These are phyloP conservation scores for Eriosoma lanigerum DNA, from an alignment of 1,140 invertebrate species.

Conservation along the genomic window DNA sequence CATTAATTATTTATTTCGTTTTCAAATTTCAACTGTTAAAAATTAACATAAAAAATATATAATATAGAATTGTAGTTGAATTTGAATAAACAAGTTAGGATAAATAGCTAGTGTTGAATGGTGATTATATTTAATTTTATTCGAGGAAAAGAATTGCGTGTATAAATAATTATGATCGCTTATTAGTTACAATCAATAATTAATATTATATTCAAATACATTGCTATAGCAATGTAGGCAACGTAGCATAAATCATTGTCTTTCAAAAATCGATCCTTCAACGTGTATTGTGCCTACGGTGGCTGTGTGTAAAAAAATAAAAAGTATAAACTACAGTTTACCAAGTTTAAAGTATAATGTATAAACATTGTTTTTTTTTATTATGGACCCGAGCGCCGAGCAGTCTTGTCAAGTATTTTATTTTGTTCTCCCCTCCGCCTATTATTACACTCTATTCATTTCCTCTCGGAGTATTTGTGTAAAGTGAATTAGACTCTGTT, in stretches of 20 bases:
- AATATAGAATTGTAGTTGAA: too few relatives aligned
- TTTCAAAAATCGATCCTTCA: background rate
- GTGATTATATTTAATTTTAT: background rate
- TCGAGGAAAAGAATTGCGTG: background rate
- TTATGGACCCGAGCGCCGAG: background rate
- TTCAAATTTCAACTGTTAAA: too few relatives aligned
- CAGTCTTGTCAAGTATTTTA: background rate
- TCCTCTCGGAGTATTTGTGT: constrained; percentile 25
- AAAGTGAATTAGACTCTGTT: constrained; percentile 36
- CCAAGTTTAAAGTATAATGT: too few relatives aligned
- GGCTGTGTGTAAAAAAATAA: background rate
- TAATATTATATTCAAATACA: background rate
- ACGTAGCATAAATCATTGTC: too few relatives aligned
- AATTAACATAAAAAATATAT: too few relatives aligned
- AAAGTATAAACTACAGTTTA: constrained; percentile 2
- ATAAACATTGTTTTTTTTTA: constrained; percentile 12
- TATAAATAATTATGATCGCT: background rate
- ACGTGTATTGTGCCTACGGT: background rate
- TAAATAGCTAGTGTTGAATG: too few relatives aligned
- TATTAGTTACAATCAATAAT: background rate
- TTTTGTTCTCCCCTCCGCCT: background rate
- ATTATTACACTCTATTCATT: constrained; percentile 17
- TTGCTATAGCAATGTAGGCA: too few relatives aligned
- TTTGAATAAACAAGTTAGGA: too few relatives aligned
- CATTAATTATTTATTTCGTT: too few relatives aligned